Evolutionary conservation across 2,888 invertebrate species (phyloP).

Genomic region (Keiferia lycopersicella): DNA sequence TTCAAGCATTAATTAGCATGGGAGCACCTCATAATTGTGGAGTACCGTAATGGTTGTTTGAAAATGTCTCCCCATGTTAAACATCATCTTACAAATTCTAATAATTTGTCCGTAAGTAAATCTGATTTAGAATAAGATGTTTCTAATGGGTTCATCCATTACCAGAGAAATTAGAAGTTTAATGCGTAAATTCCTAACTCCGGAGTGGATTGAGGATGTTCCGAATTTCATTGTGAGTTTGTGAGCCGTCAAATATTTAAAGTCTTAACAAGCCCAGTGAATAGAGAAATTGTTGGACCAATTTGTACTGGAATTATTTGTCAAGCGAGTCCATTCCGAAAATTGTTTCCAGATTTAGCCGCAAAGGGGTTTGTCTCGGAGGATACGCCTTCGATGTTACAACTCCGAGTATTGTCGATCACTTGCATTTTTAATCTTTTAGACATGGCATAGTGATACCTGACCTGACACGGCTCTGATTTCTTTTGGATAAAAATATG

Average conservation of each 20-base stretch:
- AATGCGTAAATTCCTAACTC: conserved; percentile 23
- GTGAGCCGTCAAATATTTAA: conserved; percentile 49
- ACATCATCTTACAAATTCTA: background rate
- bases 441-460: conserved; percentile 43
- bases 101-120: background rate
- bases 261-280: conserved; percentile 59
- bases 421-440: conserved; percentile 43
- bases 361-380: conserved; percentile 62
- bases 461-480: no score
- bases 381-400: conserved; percentile 53
- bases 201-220: conserved; percentile 25
- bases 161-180: conserved; percentile 18
- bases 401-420: conserved; percentile 54
- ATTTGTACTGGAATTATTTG: conserved; percentile 76
- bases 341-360: conserved; percentile 76
- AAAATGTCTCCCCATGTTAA: conserved; percentile 1
- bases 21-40: conserved; percentile 1
- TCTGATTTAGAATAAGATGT: conserved; percentile 19
- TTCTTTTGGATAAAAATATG: background rate
- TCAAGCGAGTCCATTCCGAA: conserved; percentile 70
- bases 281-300: conserved; percentile 61
- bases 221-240: conserved; percentile 31
- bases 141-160: conserved; percentile 19
- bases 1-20: conserved; percentile 37
- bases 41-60: conserved; percentile 8